These are phyloP conservation scores for Enteromius radiatus DNA, from an alignment of 2,797 vertebrate species.

Conservation along the genomic window DNA sequence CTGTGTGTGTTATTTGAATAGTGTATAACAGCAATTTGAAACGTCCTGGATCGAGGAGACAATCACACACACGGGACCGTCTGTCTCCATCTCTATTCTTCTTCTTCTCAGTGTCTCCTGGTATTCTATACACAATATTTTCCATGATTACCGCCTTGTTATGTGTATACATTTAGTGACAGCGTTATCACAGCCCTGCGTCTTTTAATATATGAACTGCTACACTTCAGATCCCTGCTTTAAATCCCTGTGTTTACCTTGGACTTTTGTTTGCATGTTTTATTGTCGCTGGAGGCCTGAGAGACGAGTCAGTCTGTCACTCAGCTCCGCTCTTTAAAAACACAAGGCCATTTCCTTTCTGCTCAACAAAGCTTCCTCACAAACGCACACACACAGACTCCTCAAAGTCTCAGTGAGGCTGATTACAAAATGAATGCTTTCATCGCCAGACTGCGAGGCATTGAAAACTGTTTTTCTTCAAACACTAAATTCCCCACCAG, in stretches of 20 bases:
- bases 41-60: constrained; percentile 22
- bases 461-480: constrained; percentile 52
- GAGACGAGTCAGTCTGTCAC: constrained; percentile 62
- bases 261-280: constrained; percentile 62
- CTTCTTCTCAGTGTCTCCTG: constrained; percentile 48
- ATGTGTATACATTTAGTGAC: constrained; percentile 68
- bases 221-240: constrained; percentile 70
- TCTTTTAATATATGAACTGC: constrained; percentile 74
- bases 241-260: constrained; percentile 72
- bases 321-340: constrained; percentile 66
- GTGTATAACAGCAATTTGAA: constrained; percentile 50
- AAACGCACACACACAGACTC: constrained; percentile 39
- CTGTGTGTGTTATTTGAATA: constrained; percentile 35
- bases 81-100: constrained; percentile 28
- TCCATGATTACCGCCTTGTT: constrained; percentile 56
- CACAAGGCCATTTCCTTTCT: constrained; percentile 71
- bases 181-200: constrained; percentile 67
- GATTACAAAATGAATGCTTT: constrained; percentile 60
- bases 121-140: constrained; percentile 54
- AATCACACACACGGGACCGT: constrained; percentile 34
- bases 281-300: constrained; percentile 71
- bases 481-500: constrained; percentile 6
- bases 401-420: constrained; percentile 51
- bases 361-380: constrained; percentile 54
- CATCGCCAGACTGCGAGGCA: constrained; percentile 43